Evolutionary conservation across 2,113 vertebrate genomes (phyloP), one percentile per base, ranked within the genome.

Genomic region (Bettongia penicillata): DNA sequence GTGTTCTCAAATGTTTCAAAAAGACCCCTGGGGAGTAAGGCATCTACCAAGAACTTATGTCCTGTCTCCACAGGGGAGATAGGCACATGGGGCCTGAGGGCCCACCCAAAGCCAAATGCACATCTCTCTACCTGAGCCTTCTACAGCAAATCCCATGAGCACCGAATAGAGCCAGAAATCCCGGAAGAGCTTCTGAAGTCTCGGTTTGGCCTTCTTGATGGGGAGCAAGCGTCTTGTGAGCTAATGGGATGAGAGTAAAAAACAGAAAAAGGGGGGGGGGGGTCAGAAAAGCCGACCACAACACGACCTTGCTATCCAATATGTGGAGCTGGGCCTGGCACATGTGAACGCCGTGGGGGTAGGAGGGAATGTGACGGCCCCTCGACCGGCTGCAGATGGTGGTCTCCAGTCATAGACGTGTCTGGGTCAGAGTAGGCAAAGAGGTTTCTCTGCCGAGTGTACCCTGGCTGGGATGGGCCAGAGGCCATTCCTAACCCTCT

Each of bases 121-220:
- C 31, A 28, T 12, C 12, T 68, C 3, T 94, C 93, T 99, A 99
- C 99, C 99, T 99, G 99, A 99, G 93, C 99, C 99, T 97, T 99
- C 99, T 96, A 99, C 99, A 8, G 99, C 99, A 95, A 99, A 99
- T 37, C 99, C 99, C 99, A 99, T 99, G 95, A 99, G 99, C 55
- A 99, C 99, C 0, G 99, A 99, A 96, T 99, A 99, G 91, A 99
- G 97, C 99, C 99, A 99, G 98, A 99, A 99, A 98, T 99, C 99
- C 0, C 99, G 98, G 98, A 99, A 99, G 94, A 99, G 99, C 98
- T 99, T 99, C 97, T 99, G 99, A 95, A 99, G 97, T 91, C 99
- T 99, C 16, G 99, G 99, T 92, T 99, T 99, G 24, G 99, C 99
- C 97, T 99, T 99, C 97, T 99, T 99, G 98, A 99, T 99, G 91